phyloP scores from a whole-genome alignment of 1,140 invertebrate genomes.

The Linepithema humile region DNA sequence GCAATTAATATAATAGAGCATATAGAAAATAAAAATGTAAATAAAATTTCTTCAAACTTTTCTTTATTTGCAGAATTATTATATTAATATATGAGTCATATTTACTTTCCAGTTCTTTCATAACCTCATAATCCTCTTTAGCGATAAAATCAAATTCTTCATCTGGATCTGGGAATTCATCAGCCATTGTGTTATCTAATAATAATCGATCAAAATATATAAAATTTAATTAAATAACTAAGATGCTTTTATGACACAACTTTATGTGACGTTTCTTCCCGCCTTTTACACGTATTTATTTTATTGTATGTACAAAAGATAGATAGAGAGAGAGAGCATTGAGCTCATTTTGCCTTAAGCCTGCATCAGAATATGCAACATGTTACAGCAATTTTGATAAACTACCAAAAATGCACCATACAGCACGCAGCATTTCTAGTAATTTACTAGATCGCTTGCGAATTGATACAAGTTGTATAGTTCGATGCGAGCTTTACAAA shows the following conservation, averaged over 20 bases:
- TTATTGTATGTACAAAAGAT: neutral
- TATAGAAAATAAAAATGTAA: neutral
- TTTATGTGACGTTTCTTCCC: neutral
- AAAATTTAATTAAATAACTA: neutral
- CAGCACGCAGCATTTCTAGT: too few relatives aligned
- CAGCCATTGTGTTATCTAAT: slow-evolving; percentile 77
- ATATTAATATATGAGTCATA: slow-evolving; percentile 57
- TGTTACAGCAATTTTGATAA: too few relatives aligned
- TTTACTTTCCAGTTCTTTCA: slow-evolving; percentile 86
- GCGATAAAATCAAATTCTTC: slow-evolving; percentile 91
- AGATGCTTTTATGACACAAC: neutral
- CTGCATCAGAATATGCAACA: too few relatives aligned
- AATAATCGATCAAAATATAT: neutral
- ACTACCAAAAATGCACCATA: too few relatives aligned
- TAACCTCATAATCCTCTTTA: slow-evolving; percentile 89
- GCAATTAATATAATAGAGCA: neutral
- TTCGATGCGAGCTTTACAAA: too few relatives aligned
- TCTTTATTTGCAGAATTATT: neutral
- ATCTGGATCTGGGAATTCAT: slow-evolving; percentile 90
- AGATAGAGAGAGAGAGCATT: too few relatives aligned
- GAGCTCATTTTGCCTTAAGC: too few relatives aligned
- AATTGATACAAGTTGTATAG: too few relatives aligned
- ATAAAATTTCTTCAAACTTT: too few relatives aligned
- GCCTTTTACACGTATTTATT: neutral
- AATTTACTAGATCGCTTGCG: too few relatives aligned